Evolutionary conservation across 2,113 vertebrate species (phyloP).

Genomic region (Dromiciops gliroides): DNA sequence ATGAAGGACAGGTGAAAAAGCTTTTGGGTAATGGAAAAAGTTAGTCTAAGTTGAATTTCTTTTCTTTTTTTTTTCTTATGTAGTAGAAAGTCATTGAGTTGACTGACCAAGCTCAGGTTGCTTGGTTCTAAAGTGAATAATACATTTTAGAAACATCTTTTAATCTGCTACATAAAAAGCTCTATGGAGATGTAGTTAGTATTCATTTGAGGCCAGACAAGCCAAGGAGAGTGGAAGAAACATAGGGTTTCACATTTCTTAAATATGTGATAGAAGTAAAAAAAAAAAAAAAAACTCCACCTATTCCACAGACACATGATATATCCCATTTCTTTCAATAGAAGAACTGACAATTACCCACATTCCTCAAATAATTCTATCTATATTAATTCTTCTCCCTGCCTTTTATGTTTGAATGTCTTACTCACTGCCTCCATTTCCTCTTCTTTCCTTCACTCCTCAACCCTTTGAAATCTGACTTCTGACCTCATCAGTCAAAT

Average conservation of each 20-base stretch:
- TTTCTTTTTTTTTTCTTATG: not conserved
- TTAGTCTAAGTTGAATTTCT: not conserved
- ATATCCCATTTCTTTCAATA: not conserved
- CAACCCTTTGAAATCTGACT: not conserved
- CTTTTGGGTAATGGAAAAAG: not conserved
- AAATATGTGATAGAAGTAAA: not conserved
- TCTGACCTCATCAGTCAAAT: not conserved
- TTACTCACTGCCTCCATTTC: not conserved
- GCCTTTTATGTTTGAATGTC: not conserved
- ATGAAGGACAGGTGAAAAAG: not conserved
- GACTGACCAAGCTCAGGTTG: not conserved
- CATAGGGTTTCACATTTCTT: not conserved
- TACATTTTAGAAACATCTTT: not conserved
- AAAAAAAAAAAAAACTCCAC: not conserved
- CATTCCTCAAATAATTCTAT: not conserved
- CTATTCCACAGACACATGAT: not conserved
- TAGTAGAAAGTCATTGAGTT: not conserved
- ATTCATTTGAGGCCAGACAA: not conserved
- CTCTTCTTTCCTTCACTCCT: not conserved
- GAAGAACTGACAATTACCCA: not conserved
- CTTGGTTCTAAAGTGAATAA: not conserved
- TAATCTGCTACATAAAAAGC: not conserved
- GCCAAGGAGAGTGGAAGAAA: not conserved
- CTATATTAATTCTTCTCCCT: not conserved
- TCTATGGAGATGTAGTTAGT: not conserved